Base-by-base conservation (phyloP, 2,113 vertebrate species). In the Epinephelus moara region DNA sequence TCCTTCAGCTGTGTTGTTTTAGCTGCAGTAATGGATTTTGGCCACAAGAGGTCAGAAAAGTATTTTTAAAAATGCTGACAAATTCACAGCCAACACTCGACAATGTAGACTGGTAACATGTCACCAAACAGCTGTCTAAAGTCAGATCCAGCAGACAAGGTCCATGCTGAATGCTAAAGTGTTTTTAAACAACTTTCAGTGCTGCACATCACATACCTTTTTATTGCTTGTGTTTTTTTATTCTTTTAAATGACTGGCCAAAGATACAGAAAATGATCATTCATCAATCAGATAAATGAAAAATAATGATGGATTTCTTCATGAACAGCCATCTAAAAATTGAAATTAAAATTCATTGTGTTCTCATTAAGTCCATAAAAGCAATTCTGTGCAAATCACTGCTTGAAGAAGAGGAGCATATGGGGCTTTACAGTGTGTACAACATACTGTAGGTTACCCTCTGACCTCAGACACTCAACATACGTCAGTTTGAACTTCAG, bases 1-100 rank as follows among this genome's bases (percentile, higher is more conserved):
- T n/a, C n/a, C 23, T 49, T 25, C 13, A 1, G 0, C 70, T 21
- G 1, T 14, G 6, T 11, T 37, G 2, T 60, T 57, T 33, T 14
- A 66, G 45, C 23, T 19, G 10, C 25, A 56, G 3, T 17, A 1
- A 64, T 23, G 1, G 3, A 6, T 9, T 19, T 27, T 30, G 37
- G 17, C 27, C 73, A 61, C 57, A 42, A 67, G 68, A 18, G 33
- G 52, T 52, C 64, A 80, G 68, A 73, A 61, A 61, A 67, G 21
- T 1, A 2, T 27, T 27, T 27, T n/a, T 21, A 27, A 1, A 60
- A 60, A 66, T 50, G 1, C 9, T 14, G 59, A 56, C 1, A 53
- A 25, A 18, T 61, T 4, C 12, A 57, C 37, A 30, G 3, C 15
- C 49, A 55, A 5, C 33, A 40, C 15, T 45, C 27, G 19, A 19